These are phyloP conservation scores for Limnephilus lunatus DNA, from an alignment of 2,888 invertebrate species.

Conservation along the genomic window DNA sequence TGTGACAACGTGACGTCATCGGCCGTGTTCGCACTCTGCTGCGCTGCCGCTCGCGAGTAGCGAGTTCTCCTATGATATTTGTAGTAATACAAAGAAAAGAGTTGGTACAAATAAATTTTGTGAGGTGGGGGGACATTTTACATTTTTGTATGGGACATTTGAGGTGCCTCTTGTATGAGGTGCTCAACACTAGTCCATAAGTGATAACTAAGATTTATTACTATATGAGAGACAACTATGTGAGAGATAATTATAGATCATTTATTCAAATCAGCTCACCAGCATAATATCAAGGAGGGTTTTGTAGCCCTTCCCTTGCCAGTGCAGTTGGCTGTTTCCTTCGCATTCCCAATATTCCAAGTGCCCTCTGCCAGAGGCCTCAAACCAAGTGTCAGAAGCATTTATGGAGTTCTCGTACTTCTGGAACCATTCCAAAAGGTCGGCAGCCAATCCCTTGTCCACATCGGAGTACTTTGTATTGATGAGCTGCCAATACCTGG, in stretches of 20 bases:
- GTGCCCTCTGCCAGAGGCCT: constrained; percentile 81
- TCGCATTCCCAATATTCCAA: constrained; percentile 82
- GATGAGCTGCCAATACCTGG: constrained; percentile 55
- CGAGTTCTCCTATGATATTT: too few species aligned
- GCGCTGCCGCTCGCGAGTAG: too few species aligned
- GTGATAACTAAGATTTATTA: too few species aligned
- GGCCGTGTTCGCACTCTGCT: too few species aligned
- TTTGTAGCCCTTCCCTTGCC: constrained; percentile 85
- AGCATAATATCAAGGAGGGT: constrained; percentile 83
- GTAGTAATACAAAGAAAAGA: too few species aligned
- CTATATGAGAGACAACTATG: too few species aligned
- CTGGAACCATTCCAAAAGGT: constrained; percentile 79
- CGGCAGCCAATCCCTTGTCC: background rate
- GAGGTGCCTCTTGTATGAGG: too few species aligned
- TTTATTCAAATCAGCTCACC: constrained; percentile 71
- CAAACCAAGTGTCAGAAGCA: constrained; percentile 81
- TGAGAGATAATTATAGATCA: background rate
- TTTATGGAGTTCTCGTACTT: constrained; percentile 74
- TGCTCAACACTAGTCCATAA: too few species aligned
- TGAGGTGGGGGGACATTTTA: too few species aligned
- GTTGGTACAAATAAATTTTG: too few species aligned
- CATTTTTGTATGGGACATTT: too few species aligned
- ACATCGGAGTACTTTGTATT: constrained; percentile 44
- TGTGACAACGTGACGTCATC: too few species aligned
- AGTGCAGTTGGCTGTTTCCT: constrained; percentile 84